Base-by-base conservation (phyloP, 1,140 invertebrate species). In the Sinella curviseta region DNA sequence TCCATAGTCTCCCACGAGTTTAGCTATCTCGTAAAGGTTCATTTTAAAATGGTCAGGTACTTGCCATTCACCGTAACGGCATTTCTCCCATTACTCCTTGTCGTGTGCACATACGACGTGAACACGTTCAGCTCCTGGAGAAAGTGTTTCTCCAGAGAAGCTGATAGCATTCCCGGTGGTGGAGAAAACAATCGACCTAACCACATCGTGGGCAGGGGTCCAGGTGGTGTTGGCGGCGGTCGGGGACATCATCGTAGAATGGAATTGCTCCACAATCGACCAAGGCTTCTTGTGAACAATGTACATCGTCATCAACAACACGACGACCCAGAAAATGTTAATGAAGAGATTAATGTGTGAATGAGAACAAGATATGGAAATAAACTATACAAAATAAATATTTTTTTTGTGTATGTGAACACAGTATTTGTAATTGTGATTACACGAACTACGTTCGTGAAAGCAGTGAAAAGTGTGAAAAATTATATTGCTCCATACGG, bases 71-170 rank as follows among this genome's bases (percentile, higher is more conserved):
- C 65, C 12, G 26, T 30, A 14, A 70, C 31, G 8, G 65, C 65
- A 2, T 70, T 70, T n/a, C 65, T 70, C 26, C 65, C 65, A 31
- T 33, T 70, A 33, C 65, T 70, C 65, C 31, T 70, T 30, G 65
- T 70, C 8, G 30, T 70, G 2, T 30, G 26, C 65, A 70, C 65
- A 8, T 70, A 33, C 31, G 65, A 70, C 31, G 65, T 30, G n/a
- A 33, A 70, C n/a, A 70, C 31, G 12, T 70, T 30, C 30, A 33
- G 65, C 30, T 70, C 3, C 26, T 33, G 26, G 65, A 30, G 31
- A n/a, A 70, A 31, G n/a, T 70, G 65, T 33, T 70, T 70, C 24
- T 12, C 8, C 8, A 20, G 65, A 30, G 57, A 60, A 4, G 57
- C 8, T 14, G 24, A 4, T 3, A 12, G 8, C 3, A 26, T 3